A percentile compares a stretch with the other conserved stretches of the same genome.
Conservation (phyloP, 2,797 vertebrate species). For the Bryconaethiops microstoma region DNA sequence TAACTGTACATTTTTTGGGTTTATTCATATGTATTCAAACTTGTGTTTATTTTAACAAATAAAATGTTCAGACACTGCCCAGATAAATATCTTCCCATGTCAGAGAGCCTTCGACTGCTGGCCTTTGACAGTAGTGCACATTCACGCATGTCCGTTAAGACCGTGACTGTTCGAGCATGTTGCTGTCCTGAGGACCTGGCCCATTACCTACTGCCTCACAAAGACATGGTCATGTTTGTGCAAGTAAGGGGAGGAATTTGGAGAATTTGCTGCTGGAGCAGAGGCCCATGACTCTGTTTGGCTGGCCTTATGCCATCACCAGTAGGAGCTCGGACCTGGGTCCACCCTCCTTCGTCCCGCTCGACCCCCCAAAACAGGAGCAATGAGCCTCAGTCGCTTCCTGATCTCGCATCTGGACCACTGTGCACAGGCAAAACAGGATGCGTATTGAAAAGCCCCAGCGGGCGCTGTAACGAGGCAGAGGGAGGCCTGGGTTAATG, state of each 20-base stretch:
- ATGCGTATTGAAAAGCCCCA: conserved; percentile 52
- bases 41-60: neutral
- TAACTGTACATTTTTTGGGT: no score
- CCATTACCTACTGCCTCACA: conserved; percentile 2
- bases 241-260: conserved; percentile 46
- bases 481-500: conserved; percentile 33
- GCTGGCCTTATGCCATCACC: conserved; percentile 40
- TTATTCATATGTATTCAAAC: no score
- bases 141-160: neutral
- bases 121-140: neutral
- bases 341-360: neutral
- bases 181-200: conserved; percentile 11
- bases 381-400: conserved; percentile 37
- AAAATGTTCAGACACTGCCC: no score
- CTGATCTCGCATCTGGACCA: conserved; percentile 26
- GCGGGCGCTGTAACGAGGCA: conserved; percentile 25
- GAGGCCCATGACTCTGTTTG: conserved; percentile 34
- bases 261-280: conserved; percentile 44
- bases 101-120: no score
- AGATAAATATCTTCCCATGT: no score
- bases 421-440: conserved; percentile 57
- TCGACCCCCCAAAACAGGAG: conserved; percentile 25
- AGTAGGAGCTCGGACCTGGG: conserved; percentile 5
- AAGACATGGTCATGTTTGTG: conserved; percentile 22
- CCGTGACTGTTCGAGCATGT: neutral